These are phyloP conservation scores for Eucriotettix oculatus DNA, from an alignment of 2,888 invertebrate genomes.

Conservation along the genomic window DNA sequence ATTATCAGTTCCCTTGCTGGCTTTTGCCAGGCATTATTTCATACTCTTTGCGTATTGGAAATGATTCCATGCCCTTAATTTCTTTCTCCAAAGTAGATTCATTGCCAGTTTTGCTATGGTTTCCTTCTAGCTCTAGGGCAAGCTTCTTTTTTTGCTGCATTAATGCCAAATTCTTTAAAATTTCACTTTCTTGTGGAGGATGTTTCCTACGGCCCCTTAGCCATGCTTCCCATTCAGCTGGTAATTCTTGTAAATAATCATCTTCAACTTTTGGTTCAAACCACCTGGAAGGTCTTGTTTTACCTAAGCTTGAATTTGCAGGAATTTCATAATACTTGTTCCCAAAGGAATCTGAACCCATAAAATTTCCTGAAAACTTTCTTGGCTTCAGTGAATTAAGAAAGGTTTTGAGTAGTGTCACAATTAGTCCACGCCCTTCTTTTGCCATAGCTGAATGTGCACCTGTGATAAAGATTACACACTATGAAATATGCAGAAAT, in stretches of 20 bases:
- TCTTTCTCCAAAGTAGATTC: slow-evolving; percentile 23
- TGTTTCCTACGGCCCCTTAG: slow-evolving; percentile 44
- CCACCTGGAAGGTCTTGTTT: slow-evolving; percentile 49
- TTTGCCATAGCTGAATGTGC: slow-evolving; percentile 7
- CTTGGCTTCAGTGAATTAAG: slow-evolving; percentile 41
- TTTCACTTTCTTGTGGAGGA: slow-evolving; percentile 58
- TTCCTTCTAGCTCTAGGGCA: slow-evolving; percentile 48
- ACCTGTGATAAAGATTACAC: too few relatives aligned
- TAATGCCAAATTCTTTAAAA: slow-evolving; percentile 49
- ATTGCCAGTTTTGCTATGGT: slow-evolving; percentile 32
- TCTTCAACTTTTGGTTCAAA: slow-evolving; percentile 50
- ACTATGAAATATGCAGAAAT: too few relatives aligned
- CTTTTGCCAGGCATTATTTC: slow-evolving; percentile 29
- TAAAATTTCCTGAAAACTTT: slow-evolving; percentile 32
- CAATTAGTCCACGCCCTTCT: slow-evolving; percentile 12
- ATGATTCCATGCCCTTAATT: slow-evolving; percentile 26
- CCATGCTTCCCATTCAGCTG: slow-evolving; percentile 84
- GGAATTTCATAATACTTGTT: slow-evolving; percentile 70
- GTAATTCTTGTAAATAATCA: slow-evolving; percentile 52
- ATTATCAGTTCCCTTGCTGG: too few relatives aligned
- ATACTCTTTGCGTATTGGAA: slow-evolving; percentile 44
- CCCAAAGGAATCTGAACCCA: slow-evolving; percentile 64
- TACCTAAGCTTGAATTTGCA: slow-evolving; percentile 43
- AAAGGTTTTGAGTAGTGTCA: slow-evolving; percentile 40
- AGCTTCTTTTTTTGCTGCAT: slow-evolving; percentile 58